phyloP scores from a whole-genome alignment of 1,140 invertebrate genomes.

The Penaeus chinensis region DNA sequence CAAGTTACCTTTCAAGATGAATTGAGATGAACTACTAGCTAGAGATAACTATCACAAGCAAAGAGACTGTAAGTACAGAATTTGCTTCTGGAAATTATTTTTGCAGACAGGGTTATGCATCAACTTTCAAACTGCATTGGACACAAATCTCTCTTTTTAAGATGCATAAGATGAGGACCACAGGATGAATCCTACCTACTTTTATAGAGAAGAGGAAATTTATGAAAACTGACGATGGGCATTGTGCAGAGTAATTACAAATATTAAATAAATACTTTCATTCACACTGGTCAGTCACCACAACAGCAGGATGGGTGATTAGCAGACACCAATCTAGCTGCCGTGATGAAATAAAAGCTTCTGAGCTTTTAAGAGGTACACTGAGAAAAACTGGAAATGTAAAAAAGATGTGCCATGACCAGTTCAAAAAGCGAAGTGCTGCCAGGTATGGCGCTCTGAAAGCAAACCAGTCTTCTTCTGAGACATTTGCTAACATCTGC shows the following conservation, averaged over 20 bases:
- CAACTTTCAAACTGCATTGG: conserved; percentile 39
- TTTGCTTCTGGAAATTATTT: conserved; percentile 27
- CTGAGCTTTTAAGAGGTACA: conserved; percentile 39
- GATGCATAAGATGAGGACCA: conserved; percentile 39
- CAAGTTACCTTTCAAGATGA: conserved; percentile 39
- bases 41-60: conserved; percentile 55
- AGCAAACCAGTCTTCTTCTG: conserved; percentile 37
- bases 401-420: conserved; percentile 45
- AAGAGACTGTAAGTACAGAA: conserved; percentile 58
- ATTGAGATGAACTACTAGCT: conserved; percentile 55
- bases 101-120: conserved; percentile 58
- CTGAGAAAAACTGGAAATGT: conserved; percentile 42
- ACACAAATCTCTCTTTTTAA: conserved; percentile 30
- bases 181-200: conserved; percentile 39
- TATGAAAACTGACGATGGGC: conserved; percentile 32
- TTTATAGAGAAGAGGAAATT: conserved; percentile 28
- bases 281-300: conserved; percentile 32
- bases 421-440: conserved; percentile 46
- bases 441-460: conserved; percentile 40
- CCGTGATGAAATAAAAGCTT: conserved; percentile 30
- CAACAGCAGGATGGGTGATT: conserved; percentile 25
- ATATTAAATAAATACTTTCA: conserved; percentile 34
- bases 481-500: conserved; percentile 31
- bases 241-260: conserved; percentile 42
- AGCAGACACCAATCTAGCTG: conserved; percentile 21